phyloP scores from a whole-genome alignment of 2,888 invertebrate genomes.

The Hydropsyche betteni region DNA sequence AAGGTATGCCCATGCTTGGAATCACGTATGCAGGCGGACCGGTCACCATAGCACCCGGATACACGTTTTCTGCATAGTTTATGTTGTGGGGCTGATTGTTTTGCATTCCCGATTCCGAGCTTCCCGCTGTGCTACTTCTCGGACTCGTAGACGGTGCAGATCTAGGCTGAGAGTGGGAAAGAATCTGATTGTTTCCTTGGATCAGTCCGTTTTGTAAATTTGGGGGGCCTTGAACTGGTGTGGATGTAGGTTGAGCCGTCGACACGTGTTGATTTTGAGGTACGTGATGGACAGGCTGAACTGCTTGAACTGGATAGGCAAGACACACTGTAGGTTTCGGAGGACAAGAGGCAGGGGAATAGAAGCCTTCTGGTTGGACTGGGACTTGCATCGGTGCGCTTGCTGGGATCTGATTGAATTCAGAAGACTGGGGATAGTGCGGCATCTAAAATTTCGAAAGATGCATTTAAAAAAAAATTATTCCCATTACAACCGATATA shows the following conservation, averaged over 20 bases:
- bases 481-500: too few species aligned
- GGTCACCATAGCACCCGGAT: conserved; percentile 20
- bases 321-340: conserved; percentile 42
- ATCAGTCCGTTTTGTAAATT: not conserved
- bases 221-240: not conserved
- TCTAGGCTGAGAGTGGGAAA: not conserved
- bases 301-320: conserved; percentile 34
- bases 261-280: conserved; percentile 27
- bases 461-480: not conserved
- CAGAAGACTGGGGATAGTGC: conserved; percentile 38
- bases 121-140: conserved; percentile 46
- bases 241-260: not conserved
- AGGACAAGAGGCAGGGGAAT: conserved; percentile 12
- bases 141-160: conserved; percentile 39
- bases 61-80: conserved; percentile 26
- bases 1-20: conserved; percentile 41
- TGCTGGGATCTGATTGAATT: conserved; percentile 26
- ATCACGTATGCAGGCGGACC: conserved; percentile 28
- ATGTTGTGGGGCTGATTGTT: conserved; percentile 13
- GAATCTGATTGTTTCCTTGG: conserved; percentile 12
- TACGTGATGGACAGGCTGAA: conserved; percentile 33
- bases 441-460: conserved; percentile 35
- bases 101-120: conserved; percentile 43
- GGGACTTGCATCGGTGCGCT: conserved; percentile 36
- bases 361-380: conserved; percentile 39